Percentiles rank a stretch among this genome's conserved stretches.
Evolutionary conservation across 2,888 invertebrate species (phyloP).

Genomic region (Meta bourneti): DNA sequence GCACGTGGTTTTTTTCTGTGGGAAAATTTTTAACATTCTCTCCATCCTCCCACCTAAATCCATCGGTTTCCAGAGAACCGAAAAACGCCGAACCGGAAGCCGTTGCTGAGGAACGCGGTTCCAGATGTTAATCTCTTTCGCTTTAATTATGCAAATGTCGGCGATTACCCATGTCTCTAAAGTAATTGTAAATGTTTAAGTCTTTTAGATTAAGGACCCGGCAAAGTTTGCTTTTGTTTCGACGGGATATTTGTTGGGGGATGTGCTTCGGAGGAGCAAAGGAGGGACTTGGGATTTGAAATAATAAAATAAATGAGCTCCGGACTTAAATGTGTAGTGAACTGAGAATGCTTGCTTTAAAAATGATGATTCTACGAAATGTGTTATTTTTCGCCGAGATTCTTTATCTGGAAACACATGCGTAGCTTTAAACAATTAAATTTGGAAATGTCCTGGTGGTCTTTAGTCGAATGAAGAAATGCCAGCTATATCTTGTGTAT

Average conservation of each 20-base stretch:
- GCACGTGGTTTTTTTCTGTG: slow-evolving; percentile 49
- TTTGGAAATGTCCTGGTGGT: neutral
- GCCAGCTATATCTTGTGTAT: too few relatives aligned
- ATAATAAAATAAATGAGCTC: neutral
- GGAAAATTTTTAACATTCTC: slow-evolving; percentile 45
- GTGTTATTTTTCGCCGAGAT: neutral
- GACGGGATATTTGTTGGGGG: slow-evolving; percentile 13
- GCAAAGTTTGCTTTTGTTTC: neutral
- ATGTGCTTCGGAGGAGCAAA: neutral
- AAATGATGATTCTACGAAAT: neutral
- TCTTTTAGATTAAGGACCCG: slow-evolving; percentile 33
- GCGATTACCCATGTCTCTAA: slow-evolving; percentile 65
- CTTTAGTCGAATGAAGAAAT: neutral
- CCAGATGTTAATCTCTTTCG: slow-evolving; percentile 68
- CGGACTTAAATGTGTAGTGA: neutral
- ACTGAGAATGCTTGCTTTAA: neutral
- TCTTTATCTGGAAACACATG: neutral
- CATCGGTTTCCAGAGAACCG: slow-evolving; percentile 24
- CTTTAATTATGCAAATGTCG: slow-evolving; percentile 74
- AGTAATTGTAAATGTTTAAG: slow-evolving; percentile 73
- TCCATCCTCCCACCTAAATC: slow-evolving; percentile 25
- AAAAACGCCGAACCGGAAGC: slow-evolving; percentile 30
- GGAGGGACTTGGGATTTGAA: neutral
- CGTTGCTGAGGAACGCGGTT: slow-evolving; percentile 32
- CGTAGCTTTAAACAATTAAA: neutral